Conservation (phyloP, 2,113 vertebrate genomes). For the Poecilia latipinna region DNA sequence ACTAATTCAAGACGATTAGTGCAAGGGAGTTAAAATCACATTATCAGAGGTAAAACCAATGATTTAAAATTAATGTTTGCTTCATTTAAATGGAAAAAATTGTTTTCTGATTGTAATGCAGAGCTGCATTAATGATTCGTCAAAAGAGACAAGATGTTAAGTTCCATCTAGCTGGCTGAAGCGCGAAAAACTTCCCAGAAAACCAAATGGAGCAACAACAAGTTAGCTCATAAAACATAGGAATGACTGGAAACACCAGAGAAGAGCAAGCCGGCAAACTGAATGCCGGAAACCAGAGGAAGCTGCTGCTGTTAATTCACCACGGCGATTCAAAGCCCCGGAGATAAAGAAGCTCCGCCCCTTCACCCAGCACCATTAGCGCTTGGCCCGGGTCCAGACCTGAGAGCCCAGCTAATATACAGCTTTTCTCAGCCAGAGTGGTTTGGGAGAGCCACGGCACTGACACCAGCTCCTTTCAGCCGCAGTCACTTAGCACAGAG, state of each 20-base stretch:
- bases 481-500: not conserved
- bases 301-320: constrained; percentile 12
- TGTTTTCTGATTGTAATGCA: no score
- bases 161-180: no score
- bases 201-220: not conserved
- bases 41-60: not conserved
- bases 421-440: not conserved
- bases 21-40: not conserved
- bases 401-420: constrained; percentile 14
- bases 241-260: not conserved
- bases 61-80: not conserved
- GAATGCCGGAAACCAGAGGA: not conserved
- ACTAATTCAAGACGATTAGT: not conserved
- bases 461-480: not conserved
- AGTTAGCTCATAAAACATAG: not conserved
- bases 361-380: constrained; percentile 28
- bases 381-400: constrained; percentile 47
- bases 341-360: constrained; percentile 16
- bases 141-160: not conserved
- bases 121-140: not conserved
- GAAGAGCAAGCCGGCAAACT: not conserved
- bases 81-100: not conserved
- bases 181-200: not conserved
- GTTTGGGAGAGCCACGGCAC: not conserved
- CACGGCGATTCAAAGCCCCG: constrained; percentile 13